Percentiles rank a stretch among this genome's conserved stretches.
These are phyloP conservation scores for Onychorhynchus coronatus DNA, from an alignment of 2,113 vertebrate genomes.

Conservation along the genomic window DNA sequence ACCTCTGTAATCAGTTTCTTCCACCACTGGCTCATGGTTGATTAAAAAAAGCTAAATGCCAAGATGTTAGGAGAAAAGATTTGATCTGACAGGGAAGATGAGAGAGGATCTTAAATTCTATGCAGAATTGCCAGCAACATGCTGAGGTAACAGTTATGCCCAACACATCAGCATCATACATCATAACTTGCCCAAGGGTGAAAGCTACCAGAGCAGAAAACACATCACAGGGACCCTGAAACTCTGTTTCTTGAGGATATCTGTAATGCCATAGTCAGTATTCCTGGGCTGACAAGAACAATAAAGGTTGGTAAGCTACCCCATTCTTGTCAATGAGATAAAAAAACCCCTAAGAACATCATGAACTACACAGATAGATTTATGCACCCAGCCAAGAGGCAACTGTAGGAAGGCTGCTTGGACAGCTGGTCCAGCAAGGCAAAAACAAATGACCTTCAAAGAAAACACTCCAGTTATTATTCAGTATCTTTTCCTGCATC, in stretches of 20 bases:
- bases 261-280: background rate
- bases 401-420: background rate
- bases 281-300: background rate
- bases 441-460: constrained; percentile 14
- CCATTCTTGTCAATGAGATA: background rate
- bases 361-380: background rate
- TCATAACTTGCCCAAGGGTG: background rate
- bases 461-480: background rate
- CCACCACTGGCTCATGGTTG: background rate
- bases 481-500: background rate
- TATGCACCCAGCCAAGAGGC: background rate
- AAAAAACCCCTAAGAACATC: background rate
- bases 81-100: background rate
- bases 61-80: background rate
- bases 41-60: background rate
- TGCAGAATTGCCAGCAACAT: background rate
- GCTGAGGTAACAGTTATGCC: constrained; percentile 34
- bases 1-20: background rate
- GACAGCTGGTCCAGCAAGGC: background rate
- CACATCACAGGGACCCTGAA: background rate
- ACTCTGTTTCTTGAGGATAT: background rate
- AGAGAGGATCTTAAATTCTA: background rate
- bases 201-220: constrained; percentile 15
- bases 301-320: background rate
- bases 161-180: background rate